phyloP scores from a whole-genome alignment of 2,797 vertebrate species.

The Karalla daura region DNA sequence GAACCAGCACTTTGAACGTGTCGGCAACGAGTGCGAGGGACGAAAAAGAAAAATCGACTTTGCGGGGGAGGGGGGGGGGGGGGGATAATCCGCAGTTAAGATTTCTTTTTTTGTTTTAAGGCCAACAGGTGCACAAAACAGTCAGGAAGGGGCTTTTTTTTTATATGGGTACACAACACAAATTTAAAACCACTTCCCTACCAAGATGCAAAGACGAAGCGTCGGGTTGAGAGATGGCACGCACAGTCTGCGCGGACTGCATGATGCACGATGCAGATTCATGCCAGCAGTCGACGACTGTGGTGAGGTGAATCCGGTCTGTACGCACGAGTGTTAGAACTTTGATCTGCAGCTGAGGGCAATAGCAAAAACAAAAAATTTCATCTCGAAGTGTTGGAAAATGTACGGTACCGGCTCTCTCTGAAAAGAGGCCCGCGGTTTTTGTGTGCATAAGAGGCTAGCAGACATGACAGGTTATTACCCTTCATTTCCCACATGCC shows the following conservation, averaged over 20 bases:
- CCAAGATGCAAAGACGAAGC: not conserved
- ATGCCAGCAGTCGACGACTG: not conserved
- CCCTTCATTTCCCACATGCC: too few relatives aligned
- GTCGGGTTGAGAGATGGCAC: not conserved
- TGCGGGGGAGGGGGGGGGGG: too few relatives aligned
- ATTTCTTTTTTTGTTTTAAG: not conserved
- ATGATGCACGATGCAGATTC: not conserved
- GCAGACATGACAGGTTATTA: too few relatives aligned
- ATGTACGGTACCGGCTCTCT: too few relatives aligned
- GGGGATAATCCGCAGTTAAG: not conserved
- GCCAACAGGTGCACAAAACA: not conserved
- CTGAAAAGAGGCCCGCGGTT: too few relatives aligned
- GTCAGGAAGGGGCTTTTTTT: too few relatives aligned
- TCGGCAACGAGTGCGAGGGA: too few relatives aligned
- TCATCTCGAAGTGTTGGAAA: too few relatives aligned
- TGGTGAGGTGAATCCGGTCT: not conserved
- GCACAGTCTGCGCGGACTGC: not conserved
- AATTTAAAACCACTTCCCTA: constrained; percentile 3
- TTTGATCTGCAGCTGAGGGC: not conserved
- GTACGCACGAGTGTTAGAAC: not conserved
- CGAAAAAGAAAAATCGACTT: not conserved
- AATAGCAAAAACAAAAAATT: not conserved
- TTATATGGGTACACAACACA: too few relatives aligned
- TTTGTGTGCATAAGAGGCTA: too few relatives aligned
- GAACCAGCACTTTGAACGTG: constrained; percentile 14